phyloP scores from a whole-genome alignment of 1,140 invertebrate species.

The Ostrea denselamellosa region DNA sequence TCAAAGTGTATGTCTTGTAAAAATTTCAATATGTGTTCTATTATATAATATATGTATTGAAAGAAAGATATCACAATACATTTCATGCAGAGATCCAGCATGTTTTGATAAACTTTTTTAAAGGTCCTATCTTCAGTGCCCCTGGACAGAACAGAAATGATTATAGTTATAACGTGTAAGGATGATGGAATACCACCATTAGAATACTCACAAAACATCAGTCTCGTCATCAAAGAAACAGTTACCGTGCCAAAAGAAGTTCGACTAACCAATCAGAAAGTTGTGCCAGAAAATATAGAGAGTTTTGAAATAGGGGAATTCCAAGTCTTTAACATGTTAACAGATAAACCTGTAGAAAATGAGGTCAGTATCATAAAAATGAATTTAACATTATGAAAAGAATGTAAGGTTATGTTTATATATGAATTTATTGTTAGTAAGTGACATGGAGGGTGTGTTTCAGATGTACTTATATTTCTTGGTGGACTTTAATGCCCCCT shows the following conservation, averaged over 20 bases:
- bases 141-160: constrained; percentile 46
- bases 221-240: constrained; percentile 58
- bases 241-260: constrained; percentile 65
- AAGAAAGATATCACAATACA: too few species aligned
- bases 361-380: constrained; percentile 50
- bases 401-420: not conserved
- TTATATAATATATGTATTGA: too few species aligned
- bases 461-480: constrained; percentile 50
- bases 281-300: constrained; percentile 62
- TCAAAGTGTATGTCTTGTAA: too few species aligned
- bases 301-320: constrained; percentile 60
- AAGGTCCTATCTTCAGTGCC: constrained; percentile 57
- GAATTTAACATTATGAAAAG: too few species aligned
- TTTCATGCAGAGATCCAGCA: too few species aligned
- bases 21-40: too few species aligned
- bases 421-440: not conserved
- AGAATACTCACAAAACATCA: constrained; percentile 49
- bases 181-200: constrained; percentile 60
- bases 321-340: constrained; percentile 62
- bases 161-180: constrained; percentile 59
- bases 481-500: constrained; percentile 18
- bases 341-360: constrained; percentile 41
- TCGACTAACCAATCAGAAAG: constrained; percentile 43
- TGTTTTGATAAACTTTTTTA: not conserved
- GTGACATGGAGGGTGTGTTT: constrained; percentile 4